A percentile compares a stretch with the other conserved stretches of the same genome.
phyloP scores from a whole-genome alignment of 1,140 invertebrate genomes.

The Drosophila nannoptera region DNA sequence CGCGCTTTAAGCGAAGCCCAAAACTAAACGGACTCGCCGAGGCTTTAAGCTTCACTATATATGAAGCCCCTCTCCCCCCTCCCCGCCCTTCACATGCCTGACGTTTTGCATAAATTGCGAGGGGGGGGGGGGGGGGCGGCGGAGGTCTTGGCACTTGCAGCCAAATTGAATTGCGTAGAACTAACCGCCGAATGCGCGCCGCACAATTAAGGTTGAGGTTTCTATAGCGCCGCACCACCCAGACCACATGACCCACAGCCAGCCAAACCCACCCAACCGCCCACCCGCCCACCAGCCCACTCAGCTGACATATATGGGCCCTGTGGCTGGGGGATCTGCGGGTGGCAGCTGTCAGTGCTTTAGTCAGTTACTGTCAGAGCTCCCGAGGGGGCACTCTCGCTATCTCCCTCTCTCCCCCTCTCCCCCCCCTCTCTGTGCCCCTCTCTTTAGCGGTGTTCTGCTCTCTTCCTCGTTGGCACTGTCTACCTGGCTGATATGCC shows the following conservation, averaged over 20 bases:
- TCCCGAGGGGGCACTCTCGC: background rate
- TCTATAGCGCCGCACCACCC: slow-evolving; percentile 43
- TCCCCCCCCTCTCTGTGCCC: slow-evolving; percentile 9
- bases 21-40: slow-evolving; percentile 19
- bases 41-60: slow-evolving; percentile 31
- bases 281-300: background rate
- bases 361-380: slow-evolving; percentile 73
- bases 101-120: slow-evolving; percentile 57
- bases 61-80: background rate
- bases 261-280: background rate
- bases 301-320: slow-evolving; percentile 30
- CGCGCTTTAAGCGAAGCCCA: slow-evolving; percentile 39
- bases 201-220: slow-evolving; percentile 77
- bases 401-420: slow-evolving; percentile 3
- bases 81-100: slow-evolving; percentile 20
- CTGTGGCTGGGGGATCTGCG: slow-evolving; percentile 39
- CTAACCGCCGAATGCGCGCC: slow-evolving; percentile 75
- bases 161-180: slow-evolving; percentile 74
- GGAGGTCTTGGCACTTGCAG: slow-evolving; percentile 52
- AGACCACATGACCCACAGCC: too few species aligned
- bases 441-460: slow-evolving; percentile 5
- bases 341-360: slow-evolving; percentile 75
- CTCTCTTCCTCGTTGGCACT: slow-evolving; percentile 15
- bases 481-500: slow-evolving; percentile 31
- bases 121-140: background rate